phyloP scores from a whole-genome alignment of 1,140 invertebrate species.

The Contarinia nasturtii region DNA sequence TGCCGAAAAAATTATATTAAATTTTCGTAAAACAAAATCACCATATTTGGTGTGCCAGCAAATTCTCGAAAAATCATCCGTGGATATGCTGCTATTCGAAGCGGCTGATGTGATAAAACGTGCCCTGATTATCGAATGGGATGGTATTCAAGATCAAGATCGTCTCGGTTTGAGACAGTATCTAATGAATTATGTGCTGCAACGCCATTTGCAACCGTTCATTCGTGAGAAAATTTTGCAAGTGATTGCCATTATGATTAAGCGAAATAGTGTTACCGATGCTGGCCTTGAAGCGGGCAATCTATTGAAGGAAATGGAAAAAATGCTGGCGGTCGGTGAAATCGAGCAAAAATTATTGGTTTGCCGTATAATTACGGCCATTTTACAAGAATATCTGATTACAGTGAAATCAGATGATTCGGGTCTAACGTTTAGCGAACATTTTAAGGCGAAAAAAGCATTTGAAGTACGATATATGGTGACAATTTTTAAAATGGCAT shows the following conservation, averaged over 20 bases:
- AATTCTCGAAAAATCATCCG: constrained; percentile 46
- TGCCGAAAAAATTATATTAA: constrained; percentile 50
- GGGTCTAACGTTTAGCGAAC: constrained; percentile 53
- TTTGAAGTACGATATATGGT: constrained; percentile 53
- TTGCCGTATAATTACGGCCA: constrained; percentile 47
- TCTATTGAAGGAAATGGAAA: constrained; percentile 45
- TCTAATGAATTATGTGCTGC: constrained; percentile 45
- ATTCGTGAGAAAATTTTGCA: constrained; percentile 39
- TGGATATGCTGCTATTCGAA: constrained; percentile 62
- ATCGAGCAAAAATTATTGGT: constrained; percentile 36
- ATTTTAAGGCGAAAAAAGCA: constrained; percentile 49
- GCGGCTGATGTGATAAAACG: constrained; percentile 50
- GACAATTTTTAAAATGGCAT: constrained; percentile 36
- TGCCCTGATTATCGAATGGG: constrained; percentile 54
- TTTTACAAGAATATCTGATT: constrained; percentile 59
- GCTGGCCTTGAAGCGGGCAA: constrained; percentile 32
- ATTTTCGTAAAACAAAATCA: constrained; percentile 48
- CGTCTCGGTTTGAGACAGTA: constrained; percentile 41
- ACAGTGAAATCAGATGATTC: constrained; percentile 54
- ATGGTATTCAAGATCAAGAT: constrained; percentile 31
- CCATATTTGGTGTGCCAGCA: constrained; percentile 45
- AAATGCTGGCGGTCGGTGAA: constrained; percentile 22
- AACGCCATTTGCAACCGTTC: constrained; percentile 26
- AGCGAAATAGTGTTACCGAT: constrained; percentile 43
- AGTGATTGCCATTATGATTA: constrained; percentile 57